Percentiles rank a stretch among this genome's conserved stretches.
These are phyloP conservation scores for Galemys pyrenaicus DNA, from an alignment of 2,113 vertebrate genomes.

Conservation along the genomic window DNA sequence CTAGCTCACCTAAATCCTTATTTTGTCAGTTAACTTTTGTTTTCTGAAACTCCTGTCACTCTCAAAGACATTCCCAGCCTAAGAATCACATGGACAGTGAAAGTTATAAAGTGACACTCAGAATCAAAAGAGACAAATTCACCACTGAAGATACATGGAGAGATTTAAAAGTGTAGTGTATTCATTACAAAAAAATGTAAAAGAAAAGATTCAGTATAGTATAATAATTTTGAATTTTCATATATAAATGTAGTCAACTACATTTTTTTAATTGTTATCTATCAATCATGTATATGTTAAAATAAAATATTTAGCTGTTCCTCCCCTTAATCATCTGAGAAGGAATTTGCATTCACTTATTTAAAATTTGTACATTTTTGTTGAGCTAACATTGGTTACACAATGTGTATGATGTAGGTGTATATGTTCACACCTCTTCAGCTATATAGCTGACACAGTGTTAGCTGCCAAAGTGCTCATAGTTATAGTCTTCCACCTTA, in stretches of 20 bases:
- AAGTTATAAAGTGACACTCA: neutral
- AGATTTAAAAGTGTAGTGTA: neutral
- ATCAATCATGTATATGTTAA: conserved; percentile 12
- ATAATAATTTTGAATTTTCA: conserved; percentile 50
- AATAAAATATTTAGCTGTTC: neutral
- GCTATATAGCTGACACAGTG: too few relatives aligned
- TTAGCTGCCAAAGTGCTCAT: too few relatives aligned
- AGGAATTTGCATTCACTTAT: neutral
- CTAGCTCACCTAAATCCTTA: neutral
- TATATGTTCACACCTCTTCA: too few relatives aligned
- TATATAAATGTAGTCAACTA: neutral
- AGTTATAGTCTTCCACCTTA: too few relatives aligned
- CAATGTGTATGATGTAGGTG: too few relatives aligned
- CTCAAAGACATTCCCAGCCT: neutral
- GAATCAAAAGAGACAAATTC: conserved; percentile 39
- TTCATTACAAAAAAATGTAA: neutral
- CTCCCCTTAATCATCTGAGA: neutral
- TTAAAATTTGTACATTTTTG: too few relatives aligned
- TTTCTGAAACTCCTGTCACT: neutral
- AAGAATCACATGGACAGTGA: neutral
- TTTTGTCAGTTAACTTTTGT: neutral
- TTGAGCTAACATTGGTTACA: too few relatives aligned
- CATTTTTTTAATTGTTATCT: conserved; percentile 3
- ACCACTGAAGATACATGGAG: neutral
- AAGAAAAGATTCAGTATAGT: neutral